A percentile compares a stretch with the other conserved stretches of the same genome.
phyloP scores from a whole-genome alignment of 92 coral and sea anemone species.

The Palythoa grandis region DNA sequence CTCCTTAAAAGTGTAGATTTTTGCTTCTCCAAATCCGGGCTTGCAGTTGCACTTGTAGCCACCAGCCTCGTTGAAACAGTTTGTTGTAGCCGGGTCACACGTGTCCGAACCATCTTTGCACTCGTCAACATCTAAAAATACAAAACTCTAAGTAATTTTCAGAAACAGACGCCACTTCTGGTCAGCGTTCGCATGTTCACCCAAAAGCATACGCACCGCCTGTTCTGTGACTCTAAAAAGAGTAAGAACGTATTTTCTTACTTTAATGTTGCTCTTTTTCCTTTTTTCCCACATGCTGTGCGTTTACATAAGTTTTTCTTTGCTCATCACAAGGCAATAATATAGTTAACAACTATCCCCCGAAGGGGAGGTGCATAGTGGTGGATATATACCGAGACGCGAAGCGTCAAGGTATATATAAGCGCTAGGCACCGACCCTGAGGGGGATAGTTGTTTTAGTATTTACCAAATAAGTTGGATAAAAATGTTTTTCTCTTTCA shows the following conservation, averaged over 20 bases:
- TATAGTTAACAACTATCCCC: neutral
- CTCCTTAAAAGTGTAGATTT: neutral
- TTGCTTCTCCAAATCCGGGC: neutral
- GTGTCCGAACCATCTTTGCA: neutral
- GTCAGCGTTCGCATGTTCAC: neutral
- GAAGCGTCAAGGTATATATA: no score
- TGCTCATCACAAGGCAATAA: neutral
- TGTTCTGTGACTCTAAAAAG: neutral
- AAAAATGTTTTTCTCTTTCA: no score
- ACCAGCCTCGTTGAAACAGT: conserved; percentile 17
- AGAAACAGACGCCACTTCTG: neutral
- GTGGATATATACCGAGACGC: no score
- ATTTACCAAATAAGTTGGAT: no score
- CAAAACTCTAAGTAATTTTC: neutral
- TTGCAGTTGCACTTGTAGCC: conserved; percentile 27
- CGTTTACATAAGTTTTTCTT: no score
- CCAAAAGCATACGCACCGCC: neutral
- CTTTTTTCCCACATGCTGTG: no score
- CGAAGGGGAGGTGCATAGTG: no score
- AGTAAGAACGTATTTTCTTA: no score
- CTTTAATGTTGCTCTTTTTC: no score
- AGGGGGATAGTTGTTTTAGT: no score
- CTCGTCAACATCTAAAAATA: conserved; percentile 13
- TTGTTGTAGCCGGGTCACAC: conserved; percentile 10
- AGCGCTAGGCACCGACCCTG: no score